Percentiles rank a stretch among this genome's conserved stretches.
phyloP scores from a whole-genome alignment of 1,140 invertebrate genomes.

The Drosophila kikkawai region DNA sequence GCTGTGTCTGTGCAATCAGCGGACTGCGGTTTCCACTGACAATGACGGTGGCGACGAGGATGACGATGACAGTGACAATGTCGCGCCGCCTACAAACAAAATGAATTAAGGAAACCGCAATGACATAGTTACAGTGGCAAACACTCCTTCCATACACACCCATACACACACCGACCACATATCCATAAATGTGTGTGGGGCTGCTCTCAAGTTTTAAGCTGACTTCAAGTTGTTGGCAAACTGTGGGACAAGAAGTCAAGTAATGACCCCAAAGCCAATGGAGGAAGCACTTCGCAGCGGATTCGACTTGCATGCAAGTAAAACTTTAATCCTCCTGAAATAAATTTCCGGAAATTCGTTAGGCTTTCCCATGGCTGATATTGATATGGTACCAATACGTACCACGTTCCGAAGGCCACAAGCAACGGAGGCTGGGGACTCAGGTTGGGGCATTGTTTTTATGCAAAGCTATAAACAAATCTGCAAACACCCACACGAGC shows the following conservation, averaged over 20 bases:
- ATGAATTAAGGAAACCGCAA: conserved; percentile 83
- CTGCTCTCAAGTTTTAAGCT: conserved; percentile 55
- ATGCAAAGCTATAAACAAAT: conserved; percentile 44
- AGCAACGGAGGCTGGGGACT: conserved; percentile 4
- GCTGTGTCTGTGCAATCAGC: conserved; percentile 38
- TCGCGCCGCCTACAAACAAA: conserved; percentile 75
- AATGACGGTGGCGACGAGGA: conserved; percentile 49
- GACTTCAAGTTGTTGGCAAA: conserved; percentile 56
- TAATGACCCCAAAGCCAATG: conserved; percentile 53
- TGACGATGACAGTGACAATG: conserved; percentile 61
- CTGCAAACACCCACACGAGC: conserved; percentile 5
- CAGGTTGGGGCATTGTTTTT: conserved; percentile 18
- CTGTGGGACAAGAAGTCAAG: conserved; percentile 53
- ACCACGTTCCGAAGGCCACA: background rate
- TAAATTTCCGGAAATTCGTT: conserved; percentile 43
- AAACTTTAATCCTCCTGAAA: conserved; percentile 40
- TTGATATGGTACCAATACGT: conserved; percentile 8
- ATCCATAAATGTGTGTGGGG: conserved; percentile 14
- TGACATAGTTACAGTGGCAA: conserved; percentile 78
- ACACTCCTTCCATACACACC: conserved; percentile 19
- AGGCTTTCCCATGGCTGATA: conserved; percentile 14
- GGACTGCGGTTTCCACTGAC: conserved; percentile 59
- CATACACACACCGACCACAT: conserved; percentile 8
- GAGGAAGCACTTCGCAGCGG: conserved; percentile 36
- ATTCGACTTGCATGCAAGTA: conserved; percentile 32